These are phyloP conservation scores for Zoanthus sociatus DNA, from an alignment of 92 coral and sea anemone genomes.

Conservation along the genomic window DNA sequence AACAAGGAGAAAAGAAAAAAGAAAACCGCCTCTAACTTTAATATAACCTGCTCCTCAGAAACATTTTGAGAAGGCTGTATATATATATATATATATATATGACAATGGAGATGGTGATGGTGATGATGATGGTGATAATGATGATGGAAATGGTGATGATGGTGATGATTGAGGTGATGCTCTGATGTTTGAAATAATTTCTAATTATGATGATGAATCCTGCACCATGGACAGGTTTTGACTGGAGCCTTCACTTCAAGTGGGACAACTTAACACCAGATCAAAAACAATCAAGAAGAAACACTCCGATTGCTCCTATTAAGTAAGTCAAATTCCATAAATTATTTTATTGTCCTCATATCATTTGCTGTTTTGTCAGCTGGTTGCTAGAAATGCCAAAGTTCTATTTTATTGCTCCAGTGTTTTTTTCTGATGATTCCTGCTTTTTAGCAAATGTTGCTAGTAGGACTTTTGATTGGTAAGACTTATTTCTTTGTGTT, in stretches of 20 bases:
- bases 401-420: too few species aligned
- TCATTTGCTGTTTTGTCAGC: not conserved
- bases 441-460: not conserved
- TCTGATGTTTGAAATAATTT: too few species aligned
- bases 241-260: conserved; percentile 99
- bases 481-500: not conserved
- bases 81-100: too few species aligned
- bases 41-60: too few species aligned
- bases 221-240: conserved; percentile 76
- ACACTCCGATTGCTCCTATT: conserved; percentile 88
- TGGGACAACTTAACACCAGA: conserved; percentile 95
- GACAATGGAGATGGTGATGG: too few species aligned
- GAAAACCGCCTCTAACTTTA: too few species aligned
- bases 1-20: too few species aligned
- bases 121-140: too few species aligned
- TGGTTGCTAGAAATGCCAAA: not conserved
- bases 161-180: too few species aligned
- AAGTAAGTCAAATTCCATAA: conserved; percentile 62
- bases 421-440: too few species aligned
- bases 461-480: not conserved
- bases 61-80: too few species aligned
- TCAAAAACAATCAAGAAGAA: conserved; percentile 83
- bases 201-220: not conserved
- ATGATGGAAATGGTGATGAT: too few species aligned
- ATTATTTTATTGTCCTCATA: not conserved